Evolutionary conservation across 2,797 vertebrate species (phyloP).

Genomic region (Muscicapa comitata): DNA sequence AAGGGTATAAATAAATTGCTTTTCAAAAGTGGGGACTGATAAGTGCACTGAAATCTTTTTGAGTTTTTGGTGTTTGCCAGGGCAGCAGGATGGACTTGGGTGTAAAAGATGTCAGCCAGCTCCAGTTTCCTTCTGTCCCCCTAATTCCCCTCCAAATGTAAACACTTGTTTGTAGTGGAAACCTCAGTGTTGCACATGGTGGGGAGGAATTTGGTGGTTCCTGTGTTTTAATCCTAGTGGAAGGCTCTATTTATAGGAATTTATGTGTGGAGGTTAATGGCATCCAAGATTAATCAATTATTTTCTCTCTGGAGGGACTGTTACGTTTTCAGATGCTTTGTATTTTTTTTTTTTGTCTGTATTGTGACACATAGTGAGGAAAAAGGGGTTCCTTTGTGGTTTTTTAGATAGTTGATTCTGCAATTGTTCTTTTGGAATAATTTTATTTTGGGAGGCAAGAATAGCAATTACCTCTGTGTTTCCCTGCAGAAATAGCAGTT

Average conservation of each 20-base stretch:
- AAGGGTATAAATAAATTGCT: neutral
- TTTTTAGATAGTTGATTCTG: neutral
- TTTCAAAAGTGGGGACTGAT: neutral
- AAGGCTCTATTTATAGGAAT: neutral
- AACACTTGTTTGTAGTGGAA: neutral
- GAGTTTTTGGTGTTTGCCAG: neutral
- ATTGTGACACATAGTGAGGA: neutral
- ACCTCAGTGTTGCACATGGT: fast-evolving
- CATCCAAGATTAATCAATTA: neutral
- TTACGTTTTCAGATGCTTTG: neutral
- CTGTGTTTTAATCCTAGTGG: neutral
- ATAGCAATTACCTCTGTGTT: neutral
- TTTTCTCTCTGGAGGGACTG: neutral
- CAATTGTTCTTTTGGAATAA: neutral
- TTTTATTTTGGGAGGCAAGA: neutral
- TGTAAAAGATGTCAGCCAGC: neutral
- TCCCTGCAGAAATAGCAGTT: neutral
- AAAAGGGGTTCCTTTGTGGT: neutral
- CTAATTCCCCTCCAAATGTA: neutral
- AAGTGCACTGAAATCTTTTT: neutral
- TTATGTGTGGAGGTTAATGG: neutral
- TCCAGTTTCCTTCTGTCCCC: neutral
- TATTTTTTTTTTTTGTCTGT: neutral
- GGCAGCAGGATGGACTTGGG: neutral
- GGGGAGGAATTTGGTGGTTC: neutral